Base-by-base conservation (phyloP, 2,888 invertebrate genomes). In the Apantesis nais region DNA sequence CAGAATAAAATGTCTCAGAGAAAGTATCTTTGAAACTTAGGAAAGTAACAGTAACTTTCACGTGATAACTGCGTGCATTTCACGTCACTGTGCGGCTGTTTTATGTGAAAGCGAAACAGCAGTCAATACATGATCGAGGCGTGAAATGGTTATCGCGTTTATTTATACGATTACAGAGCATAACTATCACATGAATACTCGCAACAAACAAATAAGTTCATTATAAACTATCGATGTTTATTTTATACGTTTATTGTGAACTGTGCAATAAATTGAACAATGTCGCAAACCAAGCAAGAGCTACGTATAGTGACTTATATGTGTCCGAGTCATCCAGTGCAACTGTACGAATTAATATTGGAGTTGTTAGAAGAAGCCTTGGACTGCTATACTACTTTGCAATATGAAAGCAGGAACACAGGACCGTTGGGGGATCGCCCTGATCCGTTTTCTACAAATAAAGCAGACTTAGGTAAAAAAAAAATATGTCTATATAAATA, bases 271-370 rank as follows among this genome's bases (percentile, higher is more conserved):
- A 63, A 69, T 70, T 64, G 70, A 67, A 89, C 83, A 80, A 94
- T 94, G 94, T 86, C 92, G 55, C 79, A 82, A 77, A 83, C 80
- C 69, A 92, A 90, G 78, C 79, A 83, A 71, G 92, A 94, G 77
- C 85, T 97, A 70, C 94, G 96, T 19, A 84, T 96, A 63, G 92
- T 95, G 75, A 96, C 96, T 0, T 96, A 96, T 84, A 95, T 97
- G 95, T 95, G 96, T 77, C 96, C 96, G 22, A 95, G 96, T 64
- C 94, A 96, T 76, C 96, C 96, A 9, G 95, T 96, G 61, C 95
- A 96, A 82, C 85, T 96, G 62, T 96, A 96, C 86, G 96, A 96
- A 85, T 87, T 94, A 73, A 90, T 96, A 60, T 81, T 96, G 83
- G 93, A 95, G 68, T 91, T 96, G 72, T 84, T 96, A 74, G 96